Conservation (phyloP, 2,113 vertebrate species). For the Casuarius casuarius region DNA sequence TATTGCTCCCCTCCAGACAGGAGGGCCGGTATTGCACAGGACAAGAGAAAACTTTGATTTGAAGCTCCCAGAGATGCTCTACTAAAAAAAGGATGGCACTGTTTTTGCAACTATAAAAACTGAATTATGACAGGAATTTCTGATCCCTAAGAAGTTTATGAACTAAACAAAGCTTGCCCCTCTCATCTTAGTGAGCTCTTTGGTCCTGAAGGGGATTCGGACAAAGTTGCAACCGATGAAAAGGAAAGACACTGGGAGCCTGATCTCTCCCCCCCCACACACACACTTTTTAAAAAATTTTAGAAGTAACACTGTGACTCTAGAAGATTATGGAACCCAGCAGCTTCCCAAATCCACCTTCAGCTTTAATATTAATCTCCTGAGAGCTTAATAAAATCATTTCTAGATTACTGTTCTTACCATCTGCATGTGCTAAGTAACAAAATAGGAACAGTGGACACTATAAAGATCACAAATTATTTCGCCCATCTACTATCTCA, state of each 20-base stretch:
- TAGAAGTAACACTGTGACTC: background rate
- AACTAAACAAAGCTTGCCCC: background rate
- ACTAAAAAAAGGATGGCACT: background rate
- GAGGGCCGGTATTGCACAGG: background rate
- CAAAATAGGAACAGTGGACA: background rate
- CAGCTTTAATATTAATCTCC: background rate
- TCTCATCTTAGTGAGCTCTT: background rate
- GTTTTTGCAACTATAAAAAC: background rate
- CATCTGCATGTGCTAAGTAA: background rate
- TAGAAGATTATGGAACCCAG: background rate
- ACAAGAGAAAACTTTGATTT: background rate
- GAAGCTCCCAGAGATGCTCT: background rate
- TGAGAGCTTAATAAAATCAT: background rate
- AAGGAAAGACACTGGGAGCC: background rate
- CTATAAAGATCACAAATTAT: background rate
- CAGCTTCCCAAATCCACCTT: background rate
- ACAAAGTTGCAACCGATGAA: background rate
- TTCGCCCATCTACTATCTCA: background rate
- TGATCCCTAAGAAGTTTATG: background rate
- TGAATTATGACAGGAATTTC: background rate
- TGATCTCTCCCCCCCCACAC: background rate
- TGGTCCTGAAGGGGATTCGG: background rate
- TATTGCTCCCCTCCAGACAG: background rate
- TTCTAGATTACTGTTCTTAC: background rate
- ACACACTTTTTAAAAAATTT: too few relatives aligned